Percentiles rank a stretch among this genome's conserved stretches.
These are phyloP conservation scores for Xanthorhoe designata DNA, from an alignment of 2,888 invertebrate species.

Conservation along the genomic window DNA sequence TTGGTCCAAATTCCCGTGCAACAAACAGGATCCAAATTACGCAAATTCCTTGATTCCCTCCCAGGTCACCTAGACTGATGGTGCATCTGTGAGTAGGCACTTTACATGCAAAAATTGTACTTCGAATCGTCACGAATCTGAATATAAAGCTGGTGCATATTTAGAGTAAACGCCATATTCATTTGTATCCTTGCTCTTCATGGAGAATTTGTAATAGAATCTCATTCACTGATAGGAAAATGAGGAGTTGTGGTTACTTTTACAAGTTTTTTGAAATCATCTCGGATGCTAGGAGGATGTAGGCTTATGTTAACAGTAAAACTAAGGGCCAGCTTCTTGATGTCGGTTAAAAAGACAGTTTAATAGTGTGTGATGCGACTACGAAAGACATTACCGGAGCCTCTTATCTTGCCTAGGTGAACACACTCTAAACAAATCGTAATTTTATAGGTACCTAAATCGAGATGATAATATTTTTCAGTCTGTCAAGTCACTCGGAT, in stretches of 20 bases:
- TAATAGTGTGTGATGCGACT: too few relatives aligned
- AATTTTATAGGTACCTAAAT: too few relatives aligned
- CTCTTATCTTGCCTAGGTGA: too few relatives aligned
- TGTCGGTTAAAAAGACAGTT: too few relatives aligned
- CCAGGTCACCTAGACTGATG: constrained; percentile 13
- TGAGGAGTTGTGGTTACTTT: neutral
- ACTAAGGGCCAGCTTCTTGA: too few relatives aligned
- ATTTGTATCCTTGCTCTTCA: constrained; percentile 8
- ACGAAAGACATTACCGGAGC: too few relatives aligned
- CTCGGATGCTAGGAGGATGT: too few relatives aligned
- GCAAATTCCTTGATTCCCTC: constrained; percentile 9
- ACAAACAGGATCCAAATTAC: constrained; percentile 12
- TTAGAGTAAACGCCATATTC: constrained; percentile 10
- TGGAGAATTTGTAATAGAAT: constrained; percentile 3
- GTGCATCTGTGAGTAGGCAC: constrained; percentile 13
- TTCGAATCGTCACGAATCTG: constrained; percentile 6
- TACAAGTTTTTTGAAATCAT: too few relatives aligned
- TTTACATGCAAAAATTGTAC: constrained; percentile 20
- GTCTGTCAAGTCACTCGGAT: too few relatives aligned
- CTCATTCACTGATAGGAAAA: neutral
- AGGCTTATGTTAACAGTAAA: too few relatives aligned
- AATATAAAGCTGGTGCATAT: constrained; percentile 14
- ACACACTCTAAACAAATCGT: too few relatives aligned
- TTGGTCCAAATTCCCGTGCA: neutral
- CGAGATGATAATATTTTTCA: too few relatives aligned